phyloP scores from a whole-genome alignment of 2,113 vertebrate genomes.

The Chiloscyllium plagiosum region DNA sequence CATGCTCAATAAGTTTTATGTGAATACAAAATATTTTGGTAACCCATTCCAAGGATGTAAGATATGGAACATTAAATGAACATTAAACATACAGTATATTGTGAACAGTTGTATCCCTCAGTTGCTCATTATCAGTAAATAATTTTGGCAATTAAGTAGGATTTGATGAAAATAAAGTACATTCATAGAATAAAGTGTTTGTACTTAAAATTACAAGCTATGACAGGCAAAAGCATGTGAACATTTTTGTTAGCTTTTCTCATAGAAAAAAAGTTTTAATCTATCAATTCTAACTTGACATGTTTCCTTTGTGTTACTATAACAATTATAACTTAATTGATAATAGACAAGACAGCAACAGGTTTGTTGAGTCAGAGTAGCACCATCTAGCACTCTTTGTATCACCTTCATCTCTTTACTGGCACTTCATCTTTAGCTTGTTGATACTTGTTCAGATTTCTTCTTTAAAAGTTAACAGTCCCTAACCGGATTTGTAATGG shows the following conservation, averaged over 20 bases:
- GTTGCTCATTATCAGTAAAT: slow-evolving; percentile 23
- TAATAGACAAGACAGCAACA: slow-evolving; percentile 16
- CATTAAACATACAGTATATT: slow-evolving; percentile 15
- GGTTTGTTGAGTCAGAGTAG: neutral
- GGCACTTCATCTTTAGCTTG: slow-evolving; percentile 16
- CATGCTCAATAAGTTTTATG: neutral
- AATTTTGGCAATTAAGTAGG: slow-evolving; percentile 25
- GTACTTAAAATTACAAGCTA: slow-evolving; percentile 36
- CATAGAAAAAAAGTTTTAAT: slow-evolving; percentile 18
- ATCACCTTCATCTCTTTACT: neutral
- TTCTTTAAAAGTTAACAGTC: too few species aligned
- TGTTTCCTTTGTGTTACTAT: neutral
- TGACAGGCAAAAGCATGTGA: slow-evolving; percentile 26
- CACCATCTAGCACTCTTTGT: neutral
- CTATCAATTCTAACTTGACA: slow-evolving; percentile 31
- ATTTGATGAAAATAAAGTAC: slow-evolving; percentile 35
- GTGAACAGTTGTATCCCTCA: slow-evolving; percentile 10
- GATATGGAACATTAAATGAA: slow-evolving; percentile 12
- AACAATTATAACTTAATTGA: slow-evolving; percentile 33
- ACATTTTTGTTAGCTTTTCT: neutral
- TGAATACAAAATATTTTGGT: slow-evolving; percentile 36
- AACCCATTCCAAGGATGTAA: slow-evolving; percentile 22
- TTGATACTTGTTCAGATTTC: neutral
- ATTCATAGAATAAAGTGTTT: slow-evolving; percentile 33
- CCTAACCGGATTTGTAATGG: too few species aligned